A percentile compares a stretch with the other conserved stretches of the same genome.
phyloP scores from a whole-genome alignment of 2,113 vertebrate genomes.

The Cebidichthys violaceus region DNA sequence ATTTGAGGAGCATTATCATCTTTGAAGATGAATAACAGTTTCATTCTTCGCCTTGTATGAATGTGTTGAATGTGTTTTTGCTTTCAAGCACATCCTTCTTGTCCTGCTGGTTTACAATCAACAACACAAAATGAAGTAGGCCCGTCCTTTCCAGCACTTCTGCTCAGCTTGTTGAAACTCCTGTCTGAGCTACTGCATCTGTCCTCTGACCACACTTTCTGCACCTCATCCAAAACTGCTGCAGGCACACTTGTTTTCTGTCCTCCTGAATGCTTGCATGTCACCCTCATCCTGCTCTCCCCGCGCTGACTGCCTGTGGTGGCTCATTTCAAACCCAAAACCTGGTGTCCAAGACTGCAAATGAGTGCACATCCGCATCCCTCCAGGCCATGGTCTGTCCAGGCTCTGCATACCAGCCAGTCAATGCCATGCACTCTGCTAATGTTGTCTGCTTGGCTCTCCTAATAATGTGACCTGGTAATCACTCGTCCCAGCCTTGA shows the following conservation, averaged over 20 bases:
- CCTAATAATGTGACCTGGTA: constrained; percentile 62
- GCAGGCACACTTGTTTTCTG: constrained; percentile 42
- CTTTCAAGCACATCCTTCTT: constrained; percentile 16
- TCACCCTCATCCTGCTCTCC: constrained; percentile 23
- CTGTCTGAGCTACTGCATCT: constrained; percentile 16
- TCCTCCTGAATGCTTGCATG: constrained; percentile 41
- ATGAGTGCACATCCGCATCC: constrained; percentile 47
- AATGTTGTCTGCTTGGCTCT: constrained; percentile 55
- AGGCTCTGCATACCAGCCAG: constrained; percentile 23
- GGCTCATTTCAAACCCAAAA: constrained; percentile 58
- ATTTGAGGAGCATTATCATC: constrained; percentile 41
- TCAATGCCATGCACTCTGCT: constrained; percentile 52
- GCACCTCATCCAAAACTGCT: constrained; percentile 36
- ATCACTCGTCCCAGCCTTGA: constrained; percentile 63
- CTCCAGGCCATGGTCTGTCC: constrained; percentile 23
- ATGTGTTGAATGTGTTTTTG: not conserved
- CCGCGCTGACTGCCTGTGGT: constrained; percentile 45
- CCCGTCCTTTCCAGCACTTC: constrained; percentile 17
- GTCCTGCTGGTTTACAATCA: constrained; percentile 21
- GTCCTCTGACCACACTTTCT: constrained; percentile 21
- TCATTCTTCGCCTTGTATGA: constrained; percentile 16
- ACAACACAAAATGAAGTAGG: not conserved
- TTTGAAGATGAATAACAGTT: constrained; percentile 23
- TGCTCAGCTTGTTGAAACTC: constrained; percentile 31
- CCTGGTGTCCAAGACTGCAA: constrained; percentile 45